Base-by-base conservation (phyloP, 2,888 invertebrate species). In the Matsumyia berberina region DNA sequence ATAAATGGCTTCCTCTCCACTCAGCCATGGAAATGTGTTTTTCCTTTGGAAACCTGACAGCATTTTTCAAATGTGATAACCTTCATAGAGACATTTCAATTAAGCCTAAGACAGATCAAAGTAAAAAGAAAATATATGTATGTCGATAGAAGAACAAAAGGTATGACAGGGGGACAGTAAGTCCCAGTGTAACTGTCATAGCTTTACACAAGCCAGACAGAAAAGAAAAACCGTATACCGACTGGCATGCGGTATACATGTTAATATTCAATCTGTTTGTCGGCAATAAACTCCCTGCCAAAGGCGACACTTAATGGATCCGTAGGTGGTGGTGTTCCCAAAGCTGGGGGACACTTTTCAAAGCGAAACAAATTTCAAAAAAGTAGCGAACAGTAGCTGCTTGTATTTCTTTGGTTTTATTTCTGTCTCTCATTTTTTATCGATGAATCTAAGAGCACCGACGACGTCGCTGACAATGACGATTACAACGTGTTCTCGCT, bases 241-340 rank as follows among this genome's bases (percentile, higher is more conserved):
- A 70, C 29, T 51, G 49, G 49, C 39, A 31, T 49, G 49, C 67
- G 49, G 51, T 58, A 35, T 66, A 51, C 66, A 76, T 76, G 49
- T 57, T 76, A 66, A 76, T 67, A 58, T 46, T 49, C 49, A 76
- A 77, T 69, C 44, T 60, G 51, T 69, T 77, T 77, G 77, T 77
- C 77, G 60, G 69, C 55, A n/a, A 55, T 69, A 77, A 77, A 62
- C 37, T 24, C 31, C 8, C 51, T 69, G 42, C 29, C 58, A 62
- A 69, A 62, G 77, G 60, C 77, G 69, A 69, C 53, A 69, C 62
- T 69, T 69, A 77, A 77, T 77, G 77, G 46, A 53, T 62, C 44
- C 15, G 77, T 77, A 62, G 77, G 77, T 69, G 77, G 66, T 46
- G 42, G 15, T 46, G 31, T 42, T 49, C 5, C 35, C n/a, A 17